Base-by-base conservation (phyloP, 2,888 invertebrate species). In the Ochropacha duplaris region DNA sequence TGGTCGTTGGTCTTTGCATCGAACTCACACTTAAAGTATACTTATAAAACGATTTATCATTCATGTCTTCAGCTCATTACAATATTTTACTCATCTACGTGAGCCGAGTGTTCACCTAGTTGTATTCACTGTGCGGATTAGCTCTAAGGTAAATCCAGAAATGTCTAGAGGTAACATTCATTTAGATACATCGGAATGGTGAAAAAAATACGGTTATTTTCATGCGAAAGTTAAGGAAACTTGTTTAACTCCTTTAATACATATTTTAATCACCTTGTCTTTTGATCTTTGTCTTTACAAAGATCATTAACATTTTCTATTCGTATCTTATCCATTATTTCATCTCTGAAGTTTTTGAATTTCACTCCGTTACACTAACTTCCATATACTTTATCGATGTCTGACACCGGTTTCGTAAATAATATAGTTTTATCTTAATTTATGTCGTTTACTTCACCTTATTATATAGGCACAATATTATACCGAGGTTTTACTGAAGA, bases 1-100 rank as follows among this genome's bases (percentile, higher is more conserved):
- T 34, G 26, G 19, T 8, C 28, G 52, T 14, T 31, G 19, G 52
- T 31, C 11, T 31, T 28, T 31, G 31, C 19, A 22, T 31, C 52
- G 34, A 31, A 9, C 52, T 31, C 31, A 31, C 22, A 52, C 51
- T 28, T 44, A 44, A 44, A 44, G 44, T 44, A 28, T 28, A 16
- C 50, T 51, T 52, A 52, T 22, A 22, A 31, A 28, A 22, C 31
- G 19, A 52, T 52, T 52, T 34, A 52, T 52, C 52, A 52, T 52
- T 5, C 31, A 19, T 52, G 34, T 52, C 52, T 52, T 22, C 22
- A 31, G 52, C 19, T 19, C 31, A 4, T 31, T 52, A 52, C 31
- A 52, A 34, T 52, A 52, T 31, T 50, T 22, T 50, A 50, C 50
- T 22, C 50, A 12, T 14, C 22, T 50, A 24, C 8, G 22, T n/a